These are phyloP conservation scores for Nephila pilipes DNA, from an alignment of 1,140 invertebrate genomes.

Conservation along the genomic window DNA sequence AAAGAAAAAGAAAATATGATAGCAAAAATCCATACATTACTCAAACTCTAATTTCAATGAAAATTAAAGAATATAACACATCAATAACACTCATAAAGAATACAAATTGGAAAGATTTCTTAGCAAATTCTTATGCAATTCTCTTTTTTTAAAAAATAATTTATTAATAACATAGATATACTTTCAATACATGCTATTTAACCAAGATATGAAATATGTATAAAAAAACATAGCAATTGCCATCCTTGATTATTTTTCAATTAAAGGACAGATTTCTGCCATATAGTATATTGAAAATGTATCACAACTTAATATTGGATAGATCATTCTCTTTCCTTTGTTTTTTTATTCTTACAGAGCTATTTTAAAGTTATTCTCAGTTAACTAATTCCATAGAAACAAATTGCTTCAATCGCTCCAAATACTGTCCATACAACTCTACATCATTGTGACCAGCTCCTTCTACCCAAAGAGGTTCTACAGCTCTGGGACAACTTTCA, in stretches of 20 bases:
- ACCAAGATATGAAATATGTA: not conserved
- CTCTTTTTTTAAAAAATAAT: slow-evolving; percentile 24
- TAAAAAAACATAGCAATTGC: not conserved
- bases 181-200: slow-evolving; percentile 4
- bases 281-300: not conserved
- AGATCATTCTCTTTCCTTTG: too few species aligned
- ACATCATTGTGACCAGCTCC: slow-evolving; percentile 99
- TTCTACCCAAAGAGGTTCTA: slow-evolving; percentile 98
- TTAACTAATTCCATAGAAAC: slow-evolving; percentile 92
- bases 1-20: not conserved
- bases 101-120: not conserved
- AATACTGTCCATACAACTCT: slow-evolving; percentile 97
- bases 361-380: slow-evolving; percentile 2
- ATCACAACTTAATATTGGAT: slow-evolving; percentile 20
- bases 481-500: slow-evolving; percentile 96
- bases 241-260: slow-evolving; percentile 3
- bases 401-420: slow-evolving; percentile 98
- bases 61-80: not conserved
- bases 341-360: not conserved
- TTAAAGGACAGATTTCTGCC: not conserved
- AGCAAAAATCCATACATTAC: slow-evolving; percentile 23
- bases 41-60: not conserved
- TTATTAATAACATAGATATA: slow-evolving; percentile 46
- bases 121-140: slow-evolving; percentile 5
- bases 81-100: not conserved